Percentiles rank a stretch among this genome's conserved stretches.
phyloP scores from a whole-genome alignment of 2,797 vertebrate species.

The Simalia tracyae region DNA sequence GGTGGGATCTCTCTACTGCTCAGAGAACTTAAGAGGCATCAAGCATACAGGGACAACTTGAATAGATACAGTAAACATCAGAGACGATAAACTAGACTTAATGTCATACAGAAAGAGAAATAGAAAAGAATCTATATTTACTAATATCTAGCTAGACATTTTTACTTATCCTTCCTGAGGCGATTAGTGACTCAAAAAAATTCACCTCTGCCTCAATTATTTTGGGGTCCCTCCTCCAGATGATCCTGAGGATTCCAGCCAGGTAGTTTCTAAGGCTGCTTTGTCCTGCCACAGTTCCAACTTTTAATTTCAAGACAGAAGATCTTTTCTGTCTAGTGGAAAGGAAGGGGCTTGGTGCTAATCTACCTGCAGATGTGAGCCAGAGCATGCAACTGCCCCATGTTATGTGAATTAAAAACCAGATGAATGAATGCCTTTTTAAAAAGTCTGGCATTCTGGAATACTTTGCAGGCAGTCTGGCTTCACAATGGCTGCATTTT shows the following conservation, averaged over 20 bases:
- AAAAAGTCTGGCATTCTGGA: neutral
- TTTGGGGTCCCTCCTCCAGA: neutral
- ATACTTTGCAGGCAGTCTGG: neutral
- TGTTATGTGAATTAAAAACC: neutral
- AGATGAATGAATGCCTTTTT: neutral
- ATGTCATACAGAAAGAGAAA: too few relatives aligned
- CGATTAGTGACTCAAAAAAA: neutral
- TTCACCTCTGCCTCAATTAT: neutral
- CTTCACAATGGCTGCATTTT: neutral
- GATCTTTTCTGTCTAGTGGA: neutral
- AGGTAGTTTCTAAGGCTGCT: neutral
- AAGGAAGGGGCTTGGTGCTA: neutral
- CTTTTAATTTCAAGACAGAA: neutral
- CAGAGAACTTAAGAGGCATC: too few relatives aligned
- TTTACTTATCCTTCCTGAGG: neutral
- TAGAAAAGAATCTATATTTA: too few relatives aligned
- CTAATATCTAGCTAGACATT: neutral
- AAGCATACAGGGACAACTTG: too few relatives aligned
- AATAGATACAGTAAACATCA: too few relatives aligned
- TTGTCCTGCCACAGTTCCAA: neutral
- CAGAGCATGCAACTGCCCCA: neutral
- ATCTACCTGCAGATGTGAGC: neutral
- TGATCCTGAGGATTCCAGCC: neutral
- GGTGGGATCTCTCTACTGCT: too few relatives aligned
- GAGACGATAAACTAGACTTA: too few relatives aligned